Evolutionary conservation across 2,113 vertebrate genomes (phyloP), one percentile per base, ranked within the genome.

Genomic region (Nibea coibor): DNA sequence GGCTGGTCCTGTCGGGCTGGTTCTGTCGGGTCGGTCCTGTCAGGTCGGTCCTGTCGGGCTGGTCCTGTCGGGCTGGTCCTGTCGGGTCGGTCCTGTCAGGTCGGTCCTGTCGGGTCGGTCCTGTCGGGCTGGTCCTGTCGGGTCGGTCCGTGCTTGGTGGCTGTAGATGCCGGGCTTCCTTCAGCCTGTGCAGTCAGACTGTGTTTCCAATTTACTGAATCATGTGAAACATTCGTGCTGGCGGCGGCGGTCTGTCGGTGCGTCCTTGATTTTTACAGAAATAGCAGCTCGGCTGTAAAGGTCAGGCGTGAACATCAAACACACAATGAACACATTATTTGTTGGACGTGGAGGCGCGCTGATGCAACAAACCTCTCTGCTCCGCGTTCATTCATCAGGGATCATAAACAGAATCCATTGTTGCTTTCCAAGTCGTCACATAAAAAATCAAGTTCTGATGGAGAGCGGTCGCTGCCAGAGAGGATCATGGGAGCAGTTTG

Each of bases 331-430:
- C 10, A 31, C 72, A 80, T 77, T 82, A 68, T 86, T 69, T 66
- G 59, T 11, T 42, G 0, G 66, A n/a, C 19, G 14, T 43, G 71
- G 2, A 64, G 54, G 61, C 15, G 62, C 9, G 22, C 43, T 88
- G 83, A 90, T 69, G 86, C 78, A 84, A 87, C 77, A 19, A 53
- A 66, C 43, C 50, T 65, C 35, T 73, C 66, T 47, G 42, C 54
- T 45, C 57, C 59, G 58, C 26, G 66, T 68, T 81, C 56, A 74
- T 67, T 89, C 77, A 77, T 83, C 79, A 85, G 47, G 51, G 72
- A 89, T 72, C 74, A 48, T 53, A 86, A 87, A 78, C 87, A 88
- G 74, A 72, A 76, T 42, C 71, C 75, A 80, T 75, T 83, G 65
- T 80, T 90, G 47, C 62, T 45, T 57, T 31, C 61, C 24, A 63